A percentile compares a stretch with the other conserved stretches of the same genome.
phyloP scores from a whole-genome alignment of 2,113 vertebrate species.

The Bos javanicus region DNA sequence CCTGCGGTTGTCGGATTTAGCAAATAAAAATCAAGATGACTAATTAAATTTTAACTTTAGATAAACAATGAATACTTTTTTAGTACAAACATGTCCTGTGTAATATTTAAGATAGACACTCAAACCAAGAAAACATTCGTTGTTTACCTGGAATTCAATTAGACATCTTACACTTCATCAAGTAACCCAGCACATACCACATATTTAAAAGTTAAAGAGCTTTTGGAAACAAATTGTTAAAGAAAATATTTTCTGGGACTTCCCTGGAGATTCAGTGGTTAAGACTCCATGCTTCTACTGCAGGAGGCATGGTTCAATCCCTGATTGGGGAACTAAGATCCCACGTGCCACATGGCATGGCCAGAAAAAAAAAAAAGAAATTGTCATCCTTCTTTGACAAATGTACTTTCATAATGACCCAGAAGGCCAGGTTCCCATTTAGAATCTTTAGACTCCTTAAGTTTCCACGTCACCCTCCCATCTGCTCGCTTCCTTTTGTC shows the following conservation, averaged over 20 bases:
- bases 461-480: background rate
- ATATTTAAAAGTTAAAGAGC: background rate
- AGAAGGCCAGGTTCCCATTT: background rate
- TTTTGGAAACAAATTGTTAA: background rate
- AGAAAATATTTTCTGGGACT: background rate
- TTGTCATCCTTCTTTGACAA: background rate
- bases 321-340: background rate
- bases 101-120: background rate
- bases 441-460: background rate
- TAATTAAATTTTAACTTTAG: slow-evolving; percentile 15
- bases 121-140: background rate
- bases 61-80: background rate
- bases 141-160: background rate
- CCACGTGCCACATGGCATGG: background rate
- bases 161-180: background rate
- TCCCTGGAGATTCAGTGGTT: background rate
- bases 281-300: background rate
- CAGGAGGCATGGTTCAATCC: background rate
- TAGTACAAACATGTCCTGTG: background rate
- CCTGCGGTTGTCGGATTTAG: background rate
- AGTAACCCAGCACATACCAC: background rate
- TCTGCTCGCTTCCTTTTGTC: background rate
- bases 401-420: background rate
- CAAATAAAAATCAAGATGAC: slow-evolving; percentile 9
- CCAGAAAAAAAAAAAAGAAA: background rate